These are phyloP conservation scores for Calliphora vicina DNA, from an alignment of 1,140 invertebrate genomes.

Conservation along the genomic window DNA sequence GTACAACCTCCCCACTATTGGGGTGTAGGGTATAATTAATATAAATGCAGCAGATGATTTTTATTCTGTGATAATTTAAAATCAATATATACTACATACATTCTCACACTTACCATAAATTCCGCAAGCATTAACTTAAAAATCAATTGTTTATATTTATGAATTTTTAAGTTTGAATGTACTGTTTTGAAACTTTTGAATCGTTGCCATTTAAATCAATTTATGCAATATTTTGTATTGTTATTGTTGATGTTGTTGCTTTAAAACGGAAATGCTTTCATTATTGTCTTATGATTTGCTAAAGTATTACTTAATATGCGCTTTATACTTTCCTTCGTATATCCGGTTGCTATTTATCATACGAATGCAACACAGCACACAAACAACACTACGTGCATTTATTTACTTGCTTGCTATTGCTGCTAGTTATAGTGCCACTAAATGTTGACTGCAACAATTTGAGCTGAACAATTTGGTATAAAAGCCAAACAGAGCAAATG, in stretches of 20 bases:
- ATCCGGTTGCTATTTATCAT: conserved; percentile 33
- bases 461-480: not conserved
- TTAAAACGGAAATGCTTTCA: conserved; percentile 22
- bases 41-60: too few relatives aligned
- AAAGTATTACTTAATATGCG: conserved; percentile 33
- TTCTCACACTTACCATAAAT: not conserved
- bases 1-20: too few relatives aligned
- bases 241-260: not conserved
- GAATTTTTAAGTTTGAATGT: not conserved
- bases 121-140: not conserved
- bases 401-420: not conserved
- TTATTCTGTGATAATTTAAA: too few relatives aligned
- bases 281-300: conserved; percentile 33
- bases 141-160: not conserved
- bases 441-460: not conserved
- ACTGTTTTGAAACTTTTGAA: not conserved
- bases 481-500: not conserved
- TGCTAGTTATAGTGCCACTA: not conserved
- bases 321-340: conserved; percentile 30
- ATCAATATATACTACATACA: too few relatives aligned
- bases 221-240: not conserved
- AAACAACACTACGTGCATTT: too few relatives aligned
- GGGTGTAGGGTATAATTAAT: too few relatives aligned
- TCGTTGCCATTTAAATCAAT: not conserved
- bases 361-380: not conserved